phyloP scores from a whole-genome alignment of 1,140 invertebrate species.

The Drosophila kohkoa region DNA sequence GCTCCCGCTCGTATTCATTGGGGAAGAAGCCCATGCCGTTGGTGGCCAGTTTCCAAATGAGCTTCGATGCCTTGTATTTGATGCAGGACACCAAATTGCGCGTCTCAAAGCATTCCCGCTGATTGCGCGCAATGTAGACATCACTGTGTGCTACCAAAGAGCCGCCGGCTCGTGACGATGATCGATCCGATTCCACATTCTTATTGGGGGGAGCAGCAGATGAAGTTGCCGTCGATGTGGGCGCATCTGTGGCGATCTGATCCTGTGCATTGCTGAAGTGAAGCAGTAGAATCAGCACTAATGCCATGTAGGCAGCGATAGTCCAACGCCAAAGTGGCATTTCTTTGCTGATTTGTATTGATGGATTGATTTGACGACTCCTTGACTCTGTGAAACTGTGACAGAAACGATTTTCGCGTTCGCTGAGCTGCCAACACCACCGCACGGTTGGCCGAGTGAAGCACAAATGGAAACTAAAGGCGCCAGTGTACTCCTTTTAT shows the following conservation, averaged over 20 bases:
- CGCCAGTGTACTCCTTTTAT: constrained; percentile 71
- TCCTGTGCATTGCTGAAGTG: constrained; percentile 46
- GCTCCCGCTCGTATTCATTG: constrained; percentile 70
- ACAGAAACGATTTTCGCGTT: not conserved
- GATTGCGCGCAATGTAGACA: constrained; percentile 70
- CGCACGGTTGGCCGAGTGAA: constrained; percentile 64
- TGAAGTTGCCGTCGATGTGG: not conserved
- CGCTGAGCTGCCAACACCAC: constrained; percentile 33
- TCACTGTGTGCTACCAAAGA: constrained; percentile 50
- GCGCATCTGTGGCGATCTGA: constrained; percentile 3
- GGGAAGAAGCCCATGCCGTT: constrained; percentile 80
- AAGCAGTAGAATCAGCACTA: constrained; percentile 60
- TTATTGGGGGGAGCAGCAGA: not conserved
- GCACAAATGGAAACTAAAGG: constrained; percentile 72
- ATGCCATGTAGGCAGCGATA: constrained; percentile 42
- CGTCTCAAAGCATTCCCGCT: constrained; percentile 74
- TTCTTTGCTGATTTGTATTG: not conserved
- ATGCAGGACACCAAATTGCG: constrained; percentile 79
- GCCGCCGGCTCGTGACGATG: constrained; percentile 28
- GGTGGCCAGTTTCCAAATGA: constrained; percentile 80
- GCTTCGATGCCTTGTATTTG: constrained; percentile 76
- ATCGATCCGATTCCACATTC: constrained; percentile 3
- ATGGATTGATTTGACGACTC: not conserved
- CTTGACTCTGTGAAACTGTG: not conserved
- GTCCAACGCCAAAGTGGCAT: constrained; percentile 41